These are phyloP conservation scores for Macropodus opercularis DNA, from an alignment of 2,797 vertebrate genomes.

Conservation along the genomic window DNA sequence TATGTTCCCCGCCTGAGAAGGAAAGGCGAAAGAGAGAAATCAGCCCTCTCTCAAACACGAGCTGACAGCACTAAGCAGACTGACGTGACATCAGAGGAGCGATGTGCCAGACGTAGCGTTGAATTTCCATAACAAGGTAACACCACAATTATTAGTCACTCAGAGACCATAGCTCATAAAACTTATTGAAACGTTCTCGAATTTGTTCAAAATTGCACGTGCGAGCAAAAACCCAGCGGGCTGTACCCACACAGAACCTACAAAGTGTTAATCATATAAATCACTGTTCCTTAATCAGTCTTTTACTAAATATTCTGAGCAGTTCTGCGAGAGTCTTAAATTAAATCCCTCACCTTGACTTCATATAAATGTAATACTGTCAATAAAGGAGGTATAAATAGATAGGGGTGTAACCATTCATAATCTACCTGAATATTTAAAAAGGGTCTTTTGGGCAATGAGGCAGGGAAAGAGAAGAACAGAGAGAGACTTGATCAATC, in stretches of 20 bases:
- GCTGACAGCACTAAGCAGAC: slow-evolving; percentile 74
- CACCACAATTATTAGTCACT: slow-evolving; percentile 72
- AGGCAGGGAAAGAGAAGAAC: slow-evolving; percentile 58
- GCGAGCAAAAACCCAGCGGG: slow-evolving; percentile 21
- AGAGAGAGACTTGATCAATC: slow-evolving; percentile 77
- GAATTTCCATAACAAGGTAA: slow-evolving; percentile 76
- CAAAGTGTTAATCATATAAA: slow-evolving; percentile 66
- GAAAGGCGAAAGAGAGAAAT: slow-evolving; percentile 72
- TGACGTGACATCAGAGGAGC: slow-evolving; percentile 75
- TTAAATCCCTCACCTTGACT: slow-evolving; percentile 82
- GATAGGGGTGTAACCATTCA: slow-evolving; percentile 79
- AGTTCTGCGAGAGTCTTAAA: slow-evolving; percentile 69
- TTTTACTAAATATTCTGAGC: slow-evolving; percentile 69
- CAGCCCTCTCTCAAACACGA: slow-evolving; percentile 73
- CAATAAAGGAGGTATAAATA: slow-evolving; percentile 83
- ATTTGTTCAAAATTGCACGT: slow-evolving; percentile 16
- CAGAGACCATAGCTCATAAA: slow-evolving; percentile 50
- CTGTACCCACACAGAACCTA: slow-evolving; percentile 31
- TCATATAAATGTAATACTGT: slow-evolving; percentile 82
- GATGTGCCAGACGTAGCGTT: slow-evolving; percentile 68
- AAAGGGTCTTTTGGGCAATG: slow-evolving; percentile 80
- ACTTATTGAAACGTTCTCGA: slow-evolving; percentile 47
- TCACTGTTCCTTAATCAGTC: slow-evolving; percentile 68
- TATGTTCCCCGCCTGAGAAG: slow-evolving; percentile 75
- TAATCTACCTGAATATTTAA: slow-evolving; percentile 84